These are phyloP conservation scores for Lucilia sericata DNA, from an alignment of 1,140 invertebrate genomes.

Conservation along the genomic window DNA sequence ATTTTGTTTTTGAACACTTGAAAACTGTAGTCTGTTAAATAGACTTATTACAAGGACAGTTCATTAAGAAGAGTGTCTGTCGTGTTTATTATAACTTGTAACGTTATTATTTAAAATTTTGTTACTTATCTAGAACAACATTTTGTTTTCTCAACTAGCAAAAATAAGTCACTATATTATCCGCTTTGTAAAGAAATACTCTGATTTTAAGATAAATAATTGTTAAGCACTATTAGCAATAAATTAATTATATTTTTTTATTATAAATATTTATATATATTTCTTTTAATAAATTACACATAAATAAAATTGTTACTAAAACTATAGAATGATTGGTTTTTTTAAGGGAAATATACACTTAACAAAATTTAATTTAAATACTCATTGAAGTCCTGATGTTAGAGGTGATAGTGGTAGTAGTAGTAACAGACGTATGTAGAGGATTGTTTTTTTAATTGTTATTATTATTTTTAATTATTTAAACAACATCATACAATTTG, in stretches of 20 bases:
- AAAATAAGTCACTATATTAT: too few species aligned
- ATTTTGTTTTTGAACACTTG: too few species aligned
- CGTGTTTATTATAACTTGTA: too few species aligned
- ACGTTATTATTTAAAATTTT: too few species aligned
- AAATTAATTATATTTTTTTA: not conserved
- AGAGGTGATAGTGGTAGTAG: slow-evolving; percentile 32
- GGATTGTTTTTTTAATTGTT: not conserved
- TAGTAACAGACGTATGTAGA: slow-evolving; percentile 17
- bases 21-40: too few species aligned
- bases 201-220: too few species aligned
- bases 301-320: slow-evolving; percentile 1
- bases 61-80: too few species aligned
- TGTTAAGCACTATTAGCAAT: not conserved
- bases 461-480: not conserved
- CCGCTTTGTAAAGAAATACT: too few species aligned
- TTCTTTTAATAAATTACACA: slow-evolving; percentile 17
- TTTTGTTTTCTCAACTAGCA: too few species aligned
- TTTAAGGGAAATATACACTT: slow-evolving; percentile 14
- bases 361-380: slow-evolving; percentile 61
- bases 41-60: too few species aligned
- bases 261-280: not conserved
- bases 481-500: slow-evolving; percentile 29
- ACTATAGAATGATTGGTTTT: not conserved
- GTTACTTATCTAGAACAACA: too few species aligned
- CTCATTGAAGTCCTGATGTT: slow-evolving; percentile 67